Evolutionary conservation across 2,888 invertebrate genomes (phyloP).

Genomic region (Liodrosophila aerea): DNA sequence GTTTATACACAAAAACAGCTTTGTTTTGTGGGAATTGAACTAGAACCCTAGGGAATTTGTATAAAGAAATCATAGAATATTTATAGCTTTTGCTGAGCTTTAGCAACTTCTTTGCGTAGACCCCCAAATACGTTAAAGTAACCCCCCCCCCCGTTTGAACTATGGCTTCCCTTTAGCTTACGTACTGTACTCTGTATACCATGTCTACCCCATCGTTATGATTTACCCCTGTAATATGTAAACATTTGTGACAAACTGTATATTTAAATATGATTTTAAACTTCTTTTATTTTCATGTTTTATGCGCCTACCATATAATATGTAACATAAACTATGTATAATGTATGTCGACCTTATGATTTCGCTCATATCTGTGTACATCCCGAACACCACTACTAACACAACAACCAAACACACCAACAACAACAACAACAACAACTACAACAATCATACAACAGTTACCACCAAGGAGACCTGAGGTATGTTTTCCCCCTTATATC

Average conservation of each 20-base stretch:
- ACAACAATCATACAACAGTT: conserved; percentile 84
- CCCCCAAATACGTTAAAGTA: not conserved
- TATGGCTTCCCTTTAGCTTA: conserved; percentile 27
- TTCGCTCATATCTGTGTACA: conserved; percentile 52
- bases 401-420: conserved; percentile 33
- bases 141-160: conserved; percentile 8
- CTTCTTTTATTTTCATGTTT: conserved; percentile 66
- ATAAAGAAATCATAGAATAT: too few species aligned
- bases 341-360: conserved; percentile 49
- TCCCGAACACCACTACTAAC: conserved; percentile 29
- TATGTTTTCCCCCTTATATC: conserved; percentile 84
- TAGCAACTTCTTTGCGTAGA: too few species aligned
- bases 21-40: too few species aligned
- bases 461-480: conserved; percentile 95
- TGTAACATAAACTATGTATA: conserved; percentile 36
- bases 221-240: conserved; percentile 21
- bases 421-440: conserved; percentile 30
- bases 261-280: conserved; percentile 55
- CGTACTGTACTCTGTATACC: too few species aligned
- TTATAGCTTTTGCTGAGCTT: too few species aligned
- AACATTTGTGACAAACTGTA: conserved; percentile 10
- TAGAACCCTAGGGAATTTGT: too few species aligned
- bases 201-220: conserved; percentile 1
- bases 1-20: too few species aligned
- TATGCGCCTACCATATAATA: conserved; percentile 66